Evolutionary conservation across 1,140 invertebrate genomes (phyloP).

Genomic region (Hylyphantes graminicola): DNA sequence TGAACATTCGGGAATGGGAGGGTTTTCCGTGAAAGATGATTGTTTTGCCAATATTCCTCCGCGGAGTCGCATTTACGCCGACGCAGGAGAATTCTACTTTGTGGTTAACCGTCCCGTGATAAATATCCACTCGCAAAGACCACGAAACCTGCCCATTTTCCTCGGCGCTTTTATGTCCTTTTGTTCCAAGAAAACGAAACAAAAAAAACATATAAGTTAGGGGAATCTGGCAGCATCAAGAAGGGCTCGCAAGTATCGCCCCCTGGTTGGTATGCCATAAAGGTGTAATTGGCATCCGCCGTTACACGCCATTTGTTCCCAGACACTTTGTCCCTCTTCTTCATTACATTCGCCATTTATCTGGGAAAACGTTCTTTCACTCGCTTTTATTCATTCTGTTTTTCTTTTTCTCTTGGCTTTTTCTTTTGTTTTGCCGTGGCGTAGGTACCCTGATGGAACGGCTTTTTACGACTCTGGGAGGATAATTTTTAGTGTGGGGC

Average conservation of each 20-base stretch:
- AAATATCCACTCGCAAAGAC: conserved; percentile 55
- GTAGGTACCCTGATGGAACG: conserved; percentile 8
- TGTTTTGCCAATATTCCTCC: conserved; percentile 59
- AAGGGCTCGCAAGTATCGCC: conserved; percentile 25
- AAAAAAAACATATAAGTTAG: not conserved
- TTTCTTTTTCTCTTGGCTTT: not conserved
- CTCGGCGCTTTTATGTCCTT: conserved; percentile 32
- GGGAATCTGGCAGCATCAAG: conserved; percentile 16
- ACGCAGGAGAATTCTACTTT: conserved; percentile 38
- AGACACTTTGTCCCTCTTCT: conserved; percentile 52
- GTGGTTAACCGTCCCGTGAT: conserved; percentile 60
- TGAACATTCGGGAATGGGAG: not conserved
- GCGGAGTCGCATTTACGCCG: conserved; percentile 21
- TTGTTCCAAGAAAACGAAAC: conserved; percentile 26
- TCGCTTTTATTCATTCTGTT: not conserved
- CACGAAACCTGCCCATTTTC: conserved; percentile 54
- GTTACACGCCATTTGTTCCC: conserved; percentile 57
- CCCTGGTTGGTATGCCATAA: conserved; percentile 55
- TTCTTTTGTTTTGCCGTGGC: conserved; percentile 15
- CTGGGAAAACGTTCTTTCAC: conserved; percentile 24
- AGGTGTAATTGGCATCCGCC: conserved; percentile 59
- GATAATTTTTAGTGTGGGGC: conserved; percentile 28
- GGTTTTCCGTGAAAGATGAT: conserved; percentile 51
- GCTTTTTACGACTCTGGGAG: conserved; percentile 1
- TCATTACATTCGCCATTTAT: conserved; percentile 59